Evolutionary conservation across 2,888 invertebrate genomes (phyloP).

Genomic region (Pocota personata): DNA sequence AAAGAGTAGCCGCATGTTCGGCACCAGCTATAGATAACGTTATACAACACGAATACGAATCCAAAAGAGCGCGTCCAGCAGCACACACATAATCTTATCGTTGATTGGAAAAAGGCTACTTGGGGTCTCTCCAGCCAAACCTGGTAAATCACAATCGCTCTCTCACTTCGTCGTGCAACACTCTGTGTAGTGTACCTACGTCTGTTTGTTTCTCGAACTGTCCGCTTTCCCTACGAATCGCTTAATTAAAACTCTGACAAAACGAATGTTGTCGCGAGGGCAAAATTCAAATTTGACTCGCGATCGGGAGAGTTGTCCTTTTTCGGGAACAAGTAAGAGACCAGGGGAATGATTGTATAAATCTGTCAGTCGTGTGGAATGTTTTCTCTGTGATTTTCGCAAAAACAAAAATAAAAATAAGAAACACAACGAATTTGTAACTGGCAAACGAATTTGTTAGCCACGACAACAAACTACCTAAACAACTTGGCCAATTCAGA

Average conservation of each 20-base stretch:
- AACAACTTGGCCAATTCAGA: constrained; percentile 47
- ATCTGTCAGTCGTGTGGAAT: constrained; percentile 69
- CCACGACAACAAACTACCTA: constrained; percentile 29
- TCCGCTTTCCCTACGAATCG: constrained; percentile 56
- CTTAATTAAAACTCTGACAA: constrained; percentile 61
- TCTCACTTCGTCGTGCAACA: constrained; percentile 31
- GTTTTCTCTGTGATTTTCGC: not conserved
- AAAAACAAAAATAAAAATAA: not conserved
- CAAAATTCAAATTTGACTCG: constrained; percentile 62
- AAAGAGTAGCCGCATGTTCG: constrained; percentile 49
- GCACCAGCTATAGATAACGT: constrained; percentile 47
- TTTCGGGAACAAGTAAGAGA: constrained; percentile 34
- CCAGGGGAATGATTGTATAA: constrained; percentile 41
- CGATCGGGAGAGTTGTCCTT: constrained; percentile 30
- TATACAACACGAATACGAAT: constrained; percentile 57
- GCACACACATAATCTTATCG: constrained; percentile 46
- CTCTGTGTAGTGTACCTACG: constrained; percentile 6
- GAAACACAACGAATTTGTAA: constrained; percentile 28
- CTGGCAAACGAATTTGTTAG: constrained; percentile 58
- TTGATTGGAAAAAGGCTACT: constrained; percentile 60
- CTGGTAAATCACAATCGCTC: constrained; percentile 66
- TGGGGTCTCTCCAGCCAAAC: constrained; percentile 49
- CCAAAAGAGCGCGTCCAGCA: constrained; percentile 43
- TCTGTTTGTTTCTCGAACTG: constrained; percentile 39
- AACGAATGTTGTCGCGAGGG: constrained; percentile 38